These are phyloP conservation scores for Drosophila pruinosa DNA, from an alignment of 1,140 invertebrate genomes.

Conservation along the genomic window DNA sequence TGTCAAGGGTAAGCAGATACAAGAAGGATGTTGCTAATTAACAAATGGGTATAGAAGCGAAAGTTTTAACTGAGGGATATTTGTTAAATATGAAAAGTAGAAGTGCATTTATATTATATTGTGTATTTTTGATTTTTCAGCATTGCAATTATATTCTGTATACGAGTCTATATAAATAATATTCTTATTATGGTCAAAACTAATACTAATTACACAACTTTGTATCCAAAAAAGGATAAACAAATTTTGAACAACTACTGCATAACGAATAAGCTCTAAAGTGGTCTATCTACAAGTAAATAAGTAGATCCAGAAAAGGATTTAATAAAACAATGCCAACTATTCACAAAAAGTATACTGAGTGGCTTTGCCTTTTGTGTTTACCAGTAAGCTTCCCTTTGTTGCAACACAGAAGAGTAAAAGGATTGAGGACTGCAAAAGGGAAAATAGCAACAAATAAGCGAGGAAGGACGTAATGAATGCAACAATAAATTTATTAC, in stretches of 20 bases:
- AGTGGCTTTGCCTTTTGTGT: conserved; percentile 31
- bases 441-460: not conserved
- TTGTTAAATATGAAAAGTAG: no score
- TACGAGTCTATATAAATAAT: no score
- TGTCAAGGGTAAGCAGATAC: not conserved
- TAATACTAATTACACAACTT: not conserved
- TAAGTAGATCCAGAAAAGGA: not conserved
- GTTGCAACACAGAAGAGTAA: conserved; percentile 1
- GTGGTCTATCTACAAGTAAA: not conserved
- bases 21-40: not conserved
- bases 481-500: conserved; percentile 17
- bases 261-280: not conserved
- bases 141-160: no score
- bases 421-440: not conserved
- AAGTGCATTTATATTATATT: no score
- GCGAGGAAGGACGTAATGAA: conserved; percentile 20
- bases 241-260: not conserved
- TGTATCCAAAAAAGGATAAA: not conserved
- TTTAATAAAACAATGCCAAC: conserved; percentile 6
- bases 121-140: no score
- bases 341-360: conserved; percentile 4
- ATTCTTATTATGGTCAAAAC: no score
- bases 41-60: not conserved
- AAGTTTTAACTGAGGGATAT: not conserved
- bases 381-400: conserved; percentile 25